Evolutionary conservation across 2,797 vertebrate species (phyloP), one percentile per base, ranked within the genome.

Genomic region (Vultur gryphus): DNA sequence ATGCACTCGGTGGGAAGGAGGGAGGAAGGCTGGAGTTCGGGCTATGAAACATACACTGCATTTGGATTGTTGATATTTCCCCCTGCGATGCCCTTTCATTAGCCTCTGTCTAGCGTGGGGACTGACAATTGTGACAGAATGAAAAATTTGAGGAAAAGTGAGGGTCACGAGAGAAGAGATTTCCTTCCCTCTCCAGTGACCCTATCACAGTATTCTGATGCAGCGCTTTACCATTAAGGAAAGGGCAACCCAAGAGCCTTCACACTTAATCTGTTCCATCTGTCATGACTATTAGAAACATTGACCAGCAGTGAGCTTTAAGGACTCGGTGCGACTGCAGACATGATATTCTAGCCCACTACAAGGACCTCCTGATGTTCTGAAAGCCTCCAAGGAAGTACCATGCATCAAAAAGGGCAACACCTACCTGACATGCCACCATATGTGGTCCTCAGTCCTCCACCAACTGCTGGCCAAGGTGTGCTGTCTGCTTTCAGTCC

Each of bases 341-440:
- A 95, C 89, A 97, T 76, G 86, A 82, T 92, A 95, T 94, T 93
- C 84, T 80, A 96, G 88, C 83, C 76, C 81, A 58, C 81, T 94
- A 97, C 91, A 96, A 66, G 96, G 85, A 97, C 93, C 84, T 97
- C 91, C 90, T 78, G 90, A 96, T 95, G 96, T 97, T 97, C 51
- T 84, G 92, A 93, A 93, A 96, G 86, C 91, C 92, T 98, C 97
- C 76, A 89, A 98, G 97, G 97, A 97, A 97, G 87, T 59, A 94
- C 80, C 83, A 70, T 46, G 88, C 87, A 96, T 97, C 86, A 95
- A 93, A 96, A 97, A 98, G 97, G 97, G 95, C 96, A 98, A 97
- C 97, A 98, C 98, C 97, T 98, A 99, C 98, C 98, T 98, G 99
- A 99, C 96, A 98, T 61, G 29, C 98, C 98, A 89, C 99, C 99